Percentiles rank a stretch among this genome's conserved stretches.
These are phyloP conservation scores for Drosophila bifasciata DNA, from an alignment of 1,140 invertebrate genomes.

Conservation along the genomic window DNA sequence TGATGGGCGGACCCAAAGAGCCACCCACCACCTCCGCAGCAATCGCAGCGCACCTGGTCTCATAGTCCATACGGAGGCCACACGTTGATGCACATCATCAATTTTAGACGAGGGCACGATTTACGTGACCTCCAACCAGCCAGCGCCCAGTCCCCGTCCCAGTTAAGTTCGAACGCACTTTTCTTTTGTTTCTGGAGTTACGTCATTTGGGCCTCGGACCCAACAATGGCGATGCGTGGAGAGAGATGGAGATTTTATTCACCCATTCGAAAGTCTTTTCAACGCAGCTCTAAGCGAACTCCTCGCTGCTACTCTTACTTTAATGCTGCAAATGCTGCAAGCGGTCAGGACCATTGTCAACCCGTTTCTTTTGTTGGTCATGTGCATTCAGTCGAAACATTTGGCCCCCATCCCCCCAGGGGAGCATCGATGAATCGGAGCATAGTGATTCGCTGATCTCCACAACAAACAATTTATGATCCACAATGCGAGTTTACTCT, in stretches of 20 bases:
- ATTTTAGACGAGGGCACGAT: slow-evolving; percentile 77
- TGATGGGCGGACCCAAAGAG: background rate
- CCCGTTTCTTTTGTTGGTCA: too few species aligned
- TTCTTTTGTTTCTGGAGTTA: slow-evolving; percentile 21
- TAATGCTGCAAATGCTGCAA: too few species aligned
- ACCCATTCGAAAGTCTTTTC: background rate
- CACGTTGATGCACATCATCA: slow-evolving; percentile 79
- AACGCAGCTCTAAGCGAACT: background rate
- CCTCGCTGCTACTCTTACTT: background rate
- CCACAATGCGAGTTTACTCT: too few species aligned
- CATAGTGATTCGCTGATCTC: too few species aligned
- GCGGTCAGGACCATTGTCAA: too few species aligned
- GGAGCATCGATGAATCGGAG: too few species aligned
- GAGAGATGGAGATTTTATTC: slow-evolving; percentile 7
- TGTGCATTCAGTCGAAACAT: too few species aligned
- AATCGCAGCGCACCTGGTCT: slow-evolving; percentile 40
- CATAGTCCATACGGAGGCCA: slow-evolving; percentile 55
- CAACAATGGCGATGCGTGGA: background rate
- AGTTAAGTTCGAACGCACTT: background rate
- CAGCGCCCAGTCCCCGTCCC: background rate
- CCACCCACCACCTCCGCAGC: background rate
- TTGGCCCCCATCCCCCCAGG: too few species aligned
- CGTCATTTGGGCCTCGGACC: slow-evolving; percentile 41
- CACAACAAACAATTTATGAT: too few species aligned
- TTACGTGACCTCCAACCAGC: slow-evolving; percentile 58